Evolutionary conservation across 1,140 invertebrate genomes (phyloP).

Genomic region (Megathymus violae): DNA sequence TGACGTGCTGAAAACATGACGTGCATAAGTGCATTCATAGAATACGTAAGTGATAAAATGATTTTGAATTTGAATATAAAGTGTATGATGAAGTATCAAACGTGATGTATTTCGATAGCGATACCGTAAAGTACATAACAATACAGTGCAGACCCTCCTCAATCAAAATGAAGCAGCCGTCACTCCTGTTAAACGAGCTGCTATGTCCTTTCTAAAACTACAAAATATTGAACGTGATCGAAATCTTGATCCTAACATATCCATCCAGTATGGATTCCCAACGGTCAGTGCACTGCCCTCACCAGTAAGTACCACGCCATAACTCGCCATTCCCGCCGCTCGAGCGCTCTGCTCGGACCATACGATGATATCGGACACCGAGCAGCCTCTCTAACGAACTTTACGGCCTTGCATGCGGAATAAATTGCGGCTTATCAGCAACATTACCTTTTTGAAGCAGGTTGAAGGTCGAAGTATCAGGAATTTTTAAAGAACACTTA

Average conservation of each 20-base stretch:
- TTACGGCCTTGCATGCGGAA: conserved; percentile 7
- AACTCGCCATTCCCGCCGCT: conserved; percentile 8
- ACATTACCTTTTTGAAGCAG: conserved; percentile 2
- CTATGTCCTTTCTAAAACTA: not conserved
- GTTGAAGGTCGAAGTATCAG: not conserved
- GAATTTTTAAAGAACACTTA: not conserved
- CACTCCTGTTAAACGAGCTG: no score
- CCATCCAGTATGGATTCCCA: not conserved
- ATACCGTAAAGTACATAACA: no score
- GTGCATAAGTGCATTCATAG: no score
- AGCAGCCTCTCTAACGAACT: conserved; percentile 16
- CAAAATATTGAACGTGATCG: not conserved
- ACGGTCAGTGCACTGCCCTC: conserved; percentile 33
- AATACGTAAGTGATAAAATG: no score
- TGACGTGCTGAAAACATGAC: no score
- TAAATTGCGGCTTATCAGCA: conserved; percentile 14
- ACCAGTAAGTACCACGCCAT: conserved; percentile 27
- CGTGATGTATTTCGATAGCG: no score
- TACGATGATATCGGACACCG: conserved; percentile 27
- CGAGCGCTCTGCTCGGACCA: not conserved
- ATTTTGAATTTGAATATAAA: no score
- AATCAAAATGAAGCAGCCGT: no score
- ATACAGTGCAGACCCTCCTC: no score
- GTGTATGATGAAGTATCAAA: no score
- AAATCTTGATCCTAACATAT: conserved; percentile 10